These are phyloP conservation scores for Drosophila aldrichi DNA, from an alignment of 2,888 invertebrate species.

Conservation along the genomic window DNA sequence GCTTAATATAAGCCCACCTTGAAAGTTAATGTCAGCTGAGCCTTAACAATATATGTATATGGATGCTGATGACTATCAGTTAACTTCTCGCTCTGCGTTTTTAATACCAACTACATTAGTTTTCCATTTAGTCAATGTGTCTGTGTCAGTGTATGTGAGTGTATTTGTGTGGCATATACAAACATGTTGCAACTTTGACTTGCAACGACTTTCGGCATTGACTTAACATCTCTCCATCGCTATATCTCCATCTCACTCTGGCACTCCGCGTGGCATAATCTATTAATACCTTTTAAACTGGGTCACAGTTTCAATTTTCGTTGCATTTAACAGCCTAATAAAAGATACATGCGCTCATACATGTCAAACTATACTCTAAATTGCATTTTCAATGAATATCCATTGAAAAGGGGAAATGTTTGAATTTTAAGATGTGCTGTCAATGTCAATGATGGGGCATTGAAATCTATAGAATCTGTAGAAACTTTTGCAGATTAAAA, in stretches of 20 bases:
- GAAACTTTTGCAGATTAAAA: background rate
- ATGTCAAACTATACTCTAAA: constrained; percentile 11
- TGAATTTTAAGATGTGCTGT: background rate
- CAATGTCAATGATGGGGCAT: constrained; percentile 1
- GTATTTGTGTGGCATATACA: constrained; percentile 2
- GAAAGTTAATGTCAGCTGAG: too few species aligned
- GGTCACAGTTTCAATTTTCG: constrained; percentile 46
- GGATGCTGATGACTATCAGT: too few species aligned
- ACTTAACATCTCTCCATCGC: background rate
- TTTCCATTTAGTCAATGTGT: background rate
- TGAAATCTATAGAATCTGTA: background rate
- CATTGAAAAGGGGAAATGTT: background rate
- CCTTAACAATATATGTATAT: too few species aligned
- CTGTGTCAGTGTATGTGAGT: background rate
- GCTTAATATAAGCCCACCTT: too few species aligned
- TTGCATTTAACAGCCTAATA: constrained; percentile 42
- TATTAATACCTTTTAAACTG: constrained; percentile 45
- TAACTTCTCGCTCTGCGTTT: too few species aligned
- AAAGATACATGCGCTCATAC: constrained; percentile 31
- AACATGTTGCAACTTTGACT: constrained; percentile 10
- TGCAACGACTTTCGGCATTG: constrained; percentile 8
- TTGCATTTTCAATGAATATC: constrained; percentile 15
- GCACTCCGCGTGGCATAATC: constrained; percentile 6
- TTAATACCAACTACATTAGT: too few species aligned
- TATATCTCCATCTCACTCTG: background rate